Conservation (phyloP, 2,888 invertebrate genomes). For the Rotaria socialis region DNA sequence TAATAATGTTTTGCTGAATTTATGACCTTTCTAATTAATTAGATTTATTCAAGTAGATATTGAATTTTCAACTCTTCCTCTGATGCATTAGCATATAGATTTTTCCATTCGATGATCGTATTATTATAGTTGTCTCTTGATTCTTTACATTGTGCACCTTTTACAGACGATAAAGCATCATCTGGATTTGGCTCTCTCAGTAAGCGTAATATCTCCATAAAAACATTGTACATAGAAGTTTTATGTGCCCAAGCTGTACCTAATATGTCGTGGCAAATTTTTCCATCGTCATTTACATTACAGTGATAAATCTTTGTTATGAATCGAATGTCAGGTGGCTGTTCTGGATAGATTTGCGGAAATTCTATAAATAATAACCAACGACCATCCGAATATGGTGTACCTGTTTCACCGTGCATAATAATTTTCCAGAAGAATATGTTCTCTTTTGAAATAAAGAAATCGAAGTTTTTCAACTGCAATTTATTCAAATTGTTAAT, state of each 20-base stretch:
- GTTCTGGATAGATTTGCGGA: too few relatives aligned
- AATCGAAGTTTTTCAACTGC: too few relatives aligned
- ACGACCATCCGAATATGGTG: too few relatives aligned
- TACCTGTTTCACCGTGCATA: too few relatives aligned
- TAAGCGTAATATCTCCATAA: conserved; percentile 12
- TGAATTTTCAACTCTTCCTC: background rate
- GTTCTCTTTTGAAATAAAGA: too few relatives aligned
- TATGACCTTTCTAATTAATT: too few relatives aligned
- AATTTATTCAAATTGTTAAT: too few relatives aligned
- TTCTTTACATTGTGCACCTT: background rate
- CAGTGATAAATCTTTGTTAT: too few relatives aligned
- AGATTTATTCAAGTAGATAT: background rate
- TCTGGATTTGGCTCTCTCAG: background rate
- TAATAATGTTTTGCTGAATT: too few relatives aligned
- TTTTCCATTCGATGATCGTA: conserved; percentile 13
- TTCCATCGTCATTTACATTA: background rate
- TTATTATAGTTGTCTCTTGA: background rate
- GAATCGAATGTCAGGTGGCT: too few relatives aligned
- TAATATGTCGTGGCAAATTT: conserved; percentile 12
- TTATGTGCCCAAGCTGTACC: background rate
- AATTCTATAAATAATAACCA: too few relatives aligned
- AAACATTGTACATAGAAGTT: background rate
- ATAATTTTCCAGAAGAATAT: too few relatives aligned
- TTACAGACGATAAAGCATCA: background rate
- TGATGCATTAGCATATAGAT: background rate